Evolutionary conservation across 37 sponge, comb jelly and placozoan species (phyloP).

Genomic region (Hormiphora californensis): DNA sequence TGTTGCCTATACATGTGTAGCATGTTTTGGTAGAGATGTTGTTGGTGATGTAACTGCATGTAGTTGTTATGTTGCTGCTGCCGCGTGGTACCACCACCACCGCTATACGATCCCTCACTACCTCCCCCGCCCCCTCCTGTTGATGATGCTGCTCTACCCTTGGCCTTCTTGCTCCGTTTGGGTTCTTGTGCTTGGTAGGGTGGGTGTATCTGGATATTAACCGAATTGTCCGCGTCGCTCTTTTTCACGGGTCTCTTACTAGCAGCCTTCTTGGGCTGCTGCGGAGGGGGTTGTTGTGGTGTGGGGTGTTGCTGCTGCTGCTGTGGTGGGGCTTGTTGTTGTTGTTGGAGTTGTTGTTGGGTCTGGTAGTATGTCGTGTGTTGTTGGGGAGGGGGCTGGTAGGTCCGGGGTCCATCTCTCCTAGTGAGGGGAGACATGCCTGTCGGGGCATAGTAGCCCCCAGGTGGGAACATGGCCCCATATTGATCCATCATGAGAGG

Average conservation of each 20-base stretch:
- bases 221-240: background rate
- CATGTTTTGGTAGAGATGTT: slow-evolving; percentile 41
- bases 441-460: too few species aligned
- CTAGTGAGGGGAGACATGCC: background rate
- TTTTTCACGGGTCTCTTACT: background rate
- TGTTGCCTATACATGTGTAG: slow-evolving; percentile 2
- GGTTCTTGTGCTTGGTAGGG: background rate
- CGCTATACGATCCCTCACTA: too few species aligned
- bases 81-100: too few species aligned
- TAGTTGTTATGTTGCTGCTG: slow-evolving; percentile 6
- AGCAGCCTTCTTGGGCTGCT: background rate
- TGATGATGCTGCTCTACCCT: too few species aligned
- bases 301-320: background rate
- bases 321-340: background rate
- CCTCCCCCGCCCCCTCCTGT: too few species aligned
- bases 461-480: too few species aligned
- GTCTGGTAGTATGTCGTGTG: background rate
- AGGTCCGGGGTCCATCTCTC: background rate
- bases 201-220: slow-evolving; percentile 26
- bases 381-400: background rate
- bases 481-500: too few species aligned
- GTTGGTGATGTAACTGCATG: slow-evolving; percentile 9
- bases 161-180: background rate
- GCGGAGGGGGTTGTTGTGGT: background rate
- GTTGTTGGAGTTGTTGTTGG: background rate